A percentile compares a stretch with the other conserved stretches of the same genome.
Conservation (phyloP, 2,888 invertebrate genomes). For the Celastrina argiolus region DNA sequence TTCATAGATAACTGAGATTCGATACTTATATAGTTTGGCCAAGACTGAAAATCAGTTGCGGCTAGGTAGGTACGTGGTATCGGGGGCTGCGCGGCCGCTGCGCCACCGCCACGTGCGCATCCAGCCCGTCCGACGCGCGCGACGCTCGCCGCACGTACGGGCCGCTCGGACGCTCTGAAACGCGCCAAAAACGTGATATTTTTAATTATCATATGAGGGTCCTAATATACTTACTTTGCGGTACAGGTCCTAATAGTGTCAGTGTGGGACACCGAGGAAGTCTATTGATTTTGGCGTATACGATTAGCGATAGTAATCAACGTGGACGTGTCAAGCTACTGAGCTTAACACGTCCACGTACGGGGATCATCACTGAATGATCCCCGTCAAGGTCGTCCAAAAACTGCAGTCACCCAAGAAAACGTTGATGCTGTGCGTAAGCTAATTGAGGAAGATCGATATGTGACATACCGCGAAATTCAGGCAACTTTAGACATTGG, state of each 20-base stretch:
- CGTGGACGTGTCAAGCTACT: no score
- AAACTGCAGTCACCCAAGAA: no score
- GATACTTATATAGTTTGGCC: not conserved
- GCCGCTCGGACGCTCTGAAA: slow-evolving; percentile 51
- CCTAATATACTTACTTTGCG: not conserved
- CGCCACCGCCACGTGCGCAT: slow-evolving; percentile 84
- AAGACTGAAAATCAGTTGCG: not conserved
- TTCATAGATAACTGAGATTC: not conserved
- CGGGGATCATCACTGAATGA: no score
- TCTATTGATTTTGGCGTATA: no score
- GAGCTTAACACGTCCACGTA: no score
- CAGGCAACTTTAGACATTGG: no score
- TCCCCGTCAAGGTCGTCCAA: no score
- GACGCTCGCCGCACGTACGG: slow-evolving; percentile 85
- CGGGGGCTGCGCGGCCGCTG: slow-evolving; percentile 61
- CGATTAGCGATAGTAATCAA: no score
- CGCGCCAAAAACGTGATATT: not conserved
- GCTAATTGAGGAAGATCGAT: no score
- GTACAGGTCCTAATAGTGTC: not conserved
- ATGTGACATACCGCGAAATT: no score
- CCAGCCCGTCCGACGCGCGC: slow-evolving; percentile 83
- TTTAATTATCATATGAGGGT: not conserved
- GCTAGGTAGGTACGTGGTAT: not conserved
- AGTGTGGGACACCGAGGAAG: not conserved
- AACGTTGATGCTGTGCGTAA: no score